Percentiles rank a stretch among this genome's conserved stretches.
phyloP scores from a whole-genome alignment of 1,140 invertebrate genomes.

The Harlomillsia oculata region DNA sequence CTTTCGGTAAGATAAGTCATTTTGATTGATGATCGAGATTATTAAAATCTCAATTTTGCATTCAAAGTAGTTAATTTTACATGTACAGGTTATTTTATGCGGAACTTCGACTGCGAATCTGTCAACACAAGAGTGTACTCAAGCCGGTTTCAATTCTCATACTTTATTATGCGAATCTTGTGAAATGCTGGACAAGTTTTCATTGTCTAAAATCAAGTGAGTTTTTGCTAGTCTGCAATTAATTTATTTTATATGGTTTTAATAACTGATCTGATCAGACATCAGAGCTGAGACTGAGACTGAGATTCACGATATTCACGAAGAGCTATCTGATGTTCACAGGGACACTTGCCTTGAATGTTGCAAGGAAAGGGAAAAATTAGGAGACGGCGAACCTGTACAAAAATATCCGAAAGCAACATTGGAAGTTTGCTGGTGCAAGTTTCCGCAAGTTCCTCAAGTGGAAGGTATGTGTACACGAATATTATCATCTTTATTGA shows the following conservation, averaged over 20 bases:
- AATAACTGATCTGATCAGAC: no score
- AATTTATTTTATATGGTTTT: no score
- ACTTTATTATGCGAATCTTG: slow-evolving; percentile 46
- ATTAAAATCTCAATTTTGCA: no score
- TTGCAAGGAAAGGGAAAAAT: not conserved
- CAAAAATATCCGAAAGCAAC: slow-evolving; percentile 38
- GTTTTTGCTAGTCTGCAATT: no score
- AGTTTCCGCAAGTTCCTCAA: slow-evolving; percentile 40
- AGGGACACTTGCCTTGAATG: slow-evolving; percentile 6
- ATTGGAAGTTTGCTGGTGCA: slow-evolving; percentile 40
- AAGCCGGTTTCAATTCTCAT: slow-evolving; percentile 42
- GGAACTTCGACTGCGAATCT: no score
- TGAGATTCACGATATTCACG: no score
- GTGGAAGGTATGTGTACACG: slow-evolving; percentile 37
- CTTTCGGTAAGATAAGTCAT: no score
- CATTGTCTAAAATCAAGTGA: slow-evolving; percentile 38
- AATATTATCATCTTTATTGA: no score
- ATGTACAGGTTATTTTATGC: no score
- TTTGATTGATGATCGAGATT: no score
- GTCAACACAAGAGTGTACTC: slow-evolving; percentile 43
- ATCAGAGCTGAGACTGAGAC: no score
- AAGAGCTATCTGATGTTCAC: slow-evolving; percentile 9
- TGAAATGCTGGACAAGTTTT: slow-evolving; percentile 44
- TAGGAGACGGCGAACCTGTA: slow-evolving; percentile 17
- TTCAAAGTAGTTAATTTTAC: no score